Percentiles rank a stretch among this genome's conserved stretches.
These are phyloP conservation scores for Aphaenogaster floridana DNA, from an alignment of 1,140 invertebrate species.

Conservation along the genomic window DNA sequence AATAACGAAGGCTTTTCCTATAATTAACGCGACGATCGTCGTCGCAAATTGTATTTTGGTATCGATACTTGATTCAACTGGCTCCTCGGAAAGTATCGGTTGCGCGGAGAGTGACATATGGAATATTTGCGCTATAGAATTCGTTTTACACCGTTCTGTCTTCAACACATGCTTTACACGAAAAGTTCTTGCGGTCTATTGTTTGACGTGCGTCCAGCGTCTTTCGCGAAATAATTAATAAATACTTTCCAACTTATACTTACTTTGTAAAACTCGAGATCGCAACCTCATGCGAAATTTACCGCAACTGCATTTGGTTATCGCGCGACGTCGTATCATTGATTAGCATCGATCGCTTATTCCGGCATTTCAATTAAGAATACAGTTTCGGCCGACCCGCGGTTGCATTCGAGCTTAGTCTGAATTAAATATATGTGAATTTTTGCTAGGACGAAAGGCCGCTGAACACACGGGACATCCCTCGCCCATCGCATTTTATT, in stretches of 20 bases:
- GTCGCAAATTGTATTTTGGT: not conserved
- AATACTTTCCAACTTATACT: constrained; percentile 80
- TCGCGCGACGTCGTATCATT: constrained; percentile 1
- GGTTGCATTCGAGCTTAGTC: constrained; percentile 83
- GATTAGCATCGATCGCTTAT: not conserved
- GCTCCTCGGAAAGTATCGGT: constrained; percentile 26
- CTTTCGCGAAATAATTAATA: constrained; percentile 81
- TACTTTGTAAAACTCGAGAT: constrained; percentile 85
- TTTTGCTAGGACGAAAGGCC: constrained; percentile 77
- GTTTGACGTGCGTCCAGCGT: constrained; percentile 79
- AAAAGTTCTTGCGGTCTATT: constrained; percentile 63
- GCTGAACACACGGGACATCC: constrained; percentile 80
- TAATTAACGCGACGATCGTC: constrained; percentile 22
- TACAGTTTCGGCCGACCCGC: not conserved
- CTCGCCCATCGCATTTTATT: constrained; percentile 62
- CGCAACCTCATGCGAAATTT: constrained; percentile 44
- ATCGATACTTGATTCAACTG: constrained; percentile 11
- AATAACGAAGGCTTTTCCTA: not conserved
- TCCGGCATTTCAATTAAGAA: constrained; percentile 20
- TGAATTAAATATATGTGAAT: constrained; percentile 81
- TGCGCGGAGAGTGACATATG: constrained; percentile 26
- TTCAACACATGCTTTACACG: constrained; percentile 51
- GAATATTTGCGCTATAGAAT: constrained; percentile 48
- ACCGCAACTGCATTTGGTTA: not conserved
- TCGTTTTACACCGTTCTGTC: constrained; percentile 37